Evolutionary conservation across 2,888 invertebrate species (phyloP), one percentile per base, ranked within the genome.

Genomic region (Nephrocerus scutellatus): DNA sequence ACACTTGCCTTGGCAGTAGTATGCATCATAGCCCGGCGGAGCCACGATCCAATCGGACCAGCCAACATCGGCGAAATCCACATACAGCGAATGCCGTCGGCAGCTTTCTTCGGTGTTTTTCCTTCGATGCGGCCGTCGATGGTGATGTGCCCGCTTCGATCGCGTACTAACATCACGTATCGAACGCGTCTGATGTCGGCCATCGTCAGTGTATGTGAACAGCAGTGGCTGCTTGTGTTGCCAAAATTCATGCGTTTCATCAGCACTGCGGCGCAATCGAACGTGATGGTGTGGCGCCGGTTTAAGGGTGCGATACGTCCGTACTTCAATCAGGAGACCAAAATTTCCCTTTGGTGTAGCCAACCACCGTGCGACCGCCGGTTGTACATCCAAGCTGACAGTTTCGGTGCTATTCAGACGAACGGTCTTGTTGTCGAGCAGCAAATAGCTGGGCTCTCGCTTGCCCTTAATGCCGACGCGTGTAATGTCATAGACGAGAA

Each of bases 1-100:
- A 68, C 97, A 98, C 63, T 89, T 88, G 18, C 97, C 97, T 59
- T 85, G 82, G 70, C 97, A 98, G 70, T 88, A 95, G 71, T 79
- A 95, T 8, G 97, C 97, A 63, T 95, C 88, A 72, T 95, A 96
- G 43, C 93, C 93, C 20, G 84, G 83, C 19, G 95, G 95, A 30
- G 95, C 95, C 31, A 96, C 90, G 60, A 96, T 95, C 97, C 97
- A 98, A 71, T 96, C 92, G 66, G 87, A 86, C 97, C 97, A 98
- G 36, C 95, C 95, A 21, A 98, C 92, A 62, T 93, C 91, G 31
- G 77, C 79, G 68, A 98, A 98, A 70, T 96, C 92, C 32, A 98
- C 95, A 70, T 88, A 92, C 59, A 98, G 77, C 35, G 84, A 79
- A 56, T 88, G 84, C 54, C 92, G 76, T 53, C 86, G 82, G 70